Conservation (phyloP, 2,797 vertebrate species). For the Enteromius argenteus region DNA sequence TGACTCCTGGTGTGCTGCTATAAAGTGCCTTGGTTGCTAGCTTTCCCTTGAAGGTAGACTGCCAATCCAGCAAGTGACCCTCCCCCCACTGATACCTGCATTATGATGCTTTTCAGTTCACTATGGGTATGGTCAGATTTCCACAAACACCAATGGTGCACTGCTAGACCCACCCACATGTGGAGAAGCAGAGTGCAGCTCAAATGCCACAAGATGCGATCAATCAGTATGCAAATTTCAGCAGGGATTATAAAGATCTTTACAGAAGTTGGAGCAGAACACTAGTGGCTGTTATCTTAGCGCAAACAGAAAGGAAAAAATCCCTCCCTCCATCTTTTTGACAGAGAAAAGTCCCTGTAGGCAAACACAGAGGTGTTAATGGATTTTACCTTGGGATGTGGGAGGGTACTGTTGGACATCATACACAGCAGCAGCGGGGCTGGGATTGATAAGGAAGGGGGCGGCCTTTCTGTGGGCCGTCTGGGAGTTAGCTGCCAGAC, state of each 20-base stretch:
- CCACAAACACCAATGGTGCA: slow-evolving; percentile 25
- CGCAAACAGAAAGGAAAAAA: slow-evolving; percentile 44
- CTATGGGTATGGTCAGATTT: not conserved
- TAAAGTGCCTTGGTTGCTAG: not conserved
- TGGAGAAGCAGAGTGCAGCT: slow-evolving; percentile 38
- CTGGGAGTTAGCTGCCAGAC: slow-evolving; percentile 14
- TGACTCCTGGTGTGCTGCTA: slow-evolving; percentile 7
- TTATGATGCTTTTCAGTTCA: not conserved
- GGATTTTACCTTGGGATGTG: slow-evolving; percentile 49
- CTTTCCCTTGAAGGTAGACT: not conserved
- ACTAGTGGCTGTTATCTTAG: slow-evolving; percentile 53
- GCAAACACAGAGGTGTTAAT: slow-evolving; percentile 55
- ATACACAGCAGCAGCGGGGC: not conserved
- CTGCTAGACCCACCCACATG: slow-evolving; percentile 19
- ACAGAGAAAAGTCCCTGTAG: slow-evolving; percentile 48
- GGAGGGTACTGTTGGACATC: slow-evolving; percentile 22
- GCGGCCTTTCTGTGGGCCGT: not conserved
- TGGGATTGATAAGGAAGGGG: slow-evolving; percentile 34
- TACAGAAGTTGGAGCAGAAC: slow-evolving; percentile 56
- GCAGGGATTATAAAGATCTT: slow-evolving; percentile 52
- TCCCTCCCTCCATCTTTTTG: slow-evolving; percentile 46
- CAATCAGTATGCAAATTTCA: slow-evolving; percentile 67
- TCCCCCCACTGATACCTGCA: not conserved
- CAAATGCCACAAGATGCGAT: slow-evolving; percentile 50
- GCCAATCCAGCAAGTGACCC: slow-evolving; percentile 15